Percentiles rank a stretch among this genome's conserved stretches.
These are phyloP conservation scores for Agrenia bidenticulata DNA, from an alignment of 2,888 invertebrate species.

Conservation along the genomic window DNA sequence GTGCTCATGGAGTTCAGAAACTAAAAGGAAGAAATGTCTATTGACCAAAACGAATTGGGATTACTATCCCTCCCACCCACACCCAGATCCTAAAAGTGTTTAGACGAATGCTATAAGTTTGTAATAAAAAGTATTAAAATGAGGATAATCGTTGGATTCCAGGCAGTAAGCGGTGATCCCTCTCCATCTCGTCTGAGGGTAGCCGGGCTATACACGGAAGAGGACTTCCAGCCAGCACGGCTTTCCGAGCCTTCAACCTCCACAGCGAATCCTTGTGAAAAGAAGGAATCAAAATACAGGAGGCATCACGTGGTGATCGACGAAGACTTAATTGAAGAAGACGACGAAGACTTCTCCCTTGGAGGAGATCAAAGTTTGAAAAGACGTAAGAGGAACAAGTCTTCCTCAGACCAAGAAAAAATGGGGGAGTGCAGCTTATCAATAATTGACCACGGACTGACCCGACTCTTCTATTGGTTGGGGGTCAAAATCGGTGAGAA, in stretches of 20 bases:
- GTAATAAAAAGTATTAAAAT: no score
- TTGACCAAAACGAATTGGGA: no score
- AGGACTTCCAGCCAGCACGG: constrained; percentile 1
- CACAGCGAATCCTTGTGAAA: constrained; percentile 6
- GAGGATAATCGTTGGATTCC: constrained; percentile 53
- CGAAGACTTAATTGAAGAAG: constrained; percentile 24
- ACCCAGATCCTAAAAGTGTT: no score
- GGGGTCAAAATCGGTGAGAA: constrained; percentile 75
- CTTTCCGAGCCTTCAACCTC: not conserved
- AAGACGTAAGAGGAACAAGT: constrained; percentile 23
- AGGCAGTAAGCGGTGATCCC: constrained; percentile 34
- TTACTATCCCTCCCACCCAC: no score
- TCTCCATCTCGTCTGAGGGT: constrained; percentile 28
- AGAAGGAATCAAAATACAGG: not conserved
- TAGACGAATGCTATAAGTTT: no score
- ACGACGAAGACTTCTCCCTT: constrained; percentile 5
- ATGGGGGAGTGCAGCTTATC: constrained; percentile 50
- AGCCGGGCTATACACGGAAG: constrained; percentile 18
- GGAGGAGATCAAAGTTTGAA: constrained; percentile 7
- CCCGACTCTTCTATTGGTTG: constrained; percentile 76
- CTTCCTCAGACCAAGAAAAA: no score
- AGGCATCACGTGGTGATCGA: constrained; percentile 37
- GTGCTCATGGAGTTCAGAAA: no score
- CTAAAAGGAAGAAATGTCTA: no score
- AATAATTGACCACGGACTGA: constrained; percentile 71